Percentiles rank a stretch among this genome's conserved stretches.
These are phyloP conservation scores for Cuculus canorus DNA, from an alignment of 2,797 vertebrate species.

Conservation along the genomic window DNA sequence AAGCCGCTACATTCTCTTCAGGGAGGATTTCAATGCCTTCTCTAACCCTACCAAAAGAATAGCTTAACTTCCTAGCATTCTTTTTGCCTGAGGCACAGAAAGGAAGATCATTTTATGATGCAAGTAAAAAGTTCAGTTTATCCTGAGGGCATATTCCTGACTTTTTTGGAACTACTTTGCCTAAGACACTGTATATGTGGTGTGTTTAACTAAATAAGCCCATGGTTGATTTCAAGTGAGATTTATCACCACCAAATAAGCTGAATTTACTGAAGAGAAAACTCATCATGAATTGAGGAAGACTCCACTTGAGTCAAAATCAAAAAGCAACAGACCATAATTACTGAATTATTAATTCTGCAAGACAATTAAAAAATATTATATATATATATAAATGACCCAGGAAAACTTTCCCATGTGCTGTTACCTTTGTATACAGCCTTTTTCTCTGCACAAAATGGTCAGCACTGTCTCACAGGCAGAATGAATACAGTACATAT, in stretches of 20 bases:
- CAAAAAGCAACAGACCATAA: neutral
- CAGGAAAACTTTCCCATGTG: neutral
- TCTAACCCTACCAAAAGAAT: constrained; percentile 3
- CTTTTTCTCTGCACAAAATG: neutral
- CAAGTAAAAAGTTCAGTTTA: constrained; percentile 37
- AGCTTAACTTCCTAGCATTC: constrained; percentile 36
- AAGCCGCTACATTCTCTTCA: neutral
- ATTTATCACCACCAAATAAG: constrained; percentile 24
- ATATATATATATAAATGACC: too few species aligned
- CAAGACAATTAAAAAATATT: too few species aligned
- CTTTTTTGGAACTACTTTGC: neutral
- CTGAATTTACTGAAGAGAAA: constrained; percentile 54
- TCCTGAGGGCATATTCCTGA: constrained; percentile 48
- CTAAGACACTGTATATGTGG: neutral
- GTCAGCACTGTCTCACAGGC: neutral
- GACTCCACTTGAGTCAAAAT: neutral
- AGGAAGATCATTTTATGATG: constrained; percentile 34
- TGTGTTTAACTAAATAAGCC: constrained; percentile 63
- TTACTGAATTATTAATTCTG: neutral
- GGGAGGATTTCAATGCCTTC: neutral
- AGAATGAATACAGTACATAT: neutral
- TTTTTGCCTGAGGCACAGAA: constrained; percentile 58
- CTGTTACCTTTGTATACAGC: neutral
- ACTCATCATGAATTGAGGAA: constrained; percentile 17
- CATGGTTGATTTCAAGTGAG: constrained; percentile 35